These are phyloP conservation scores for Cheirogaleus medius DNA, from an alignment of 2,113 vertebrate genomes.

Conservation along the genomic window DNA sequence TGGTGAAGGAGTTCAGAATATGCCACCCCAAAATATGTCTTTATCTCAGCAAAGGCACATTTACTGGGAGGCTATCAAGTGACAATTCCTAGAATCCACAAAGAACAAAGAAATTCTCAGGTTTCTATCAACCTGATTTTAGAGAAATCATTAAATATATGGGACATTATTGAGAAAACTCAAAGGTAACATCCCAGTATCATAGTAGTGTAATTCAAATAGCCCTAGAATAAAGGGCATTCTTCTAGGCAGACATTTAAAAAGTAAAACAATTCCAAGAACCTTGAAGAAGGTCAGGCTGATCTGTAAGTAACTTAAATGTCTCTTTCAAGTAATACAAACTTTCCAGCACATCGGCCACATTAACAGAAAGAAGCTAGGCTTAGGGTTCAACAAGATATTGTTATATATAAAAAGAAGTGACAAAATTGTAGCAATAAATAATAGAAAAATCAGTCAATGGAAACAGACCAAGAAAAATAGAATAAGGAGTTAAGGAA, in stretches of 20 bases:
- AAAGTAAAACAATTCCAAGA: neutral
- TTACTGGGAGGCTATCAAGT: neutral
- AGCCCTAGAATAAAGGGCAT: neutral
- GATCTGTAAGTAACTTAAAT: neutral
- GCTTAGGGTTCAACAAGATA: neutral
- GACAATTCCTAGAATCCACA: neutral
- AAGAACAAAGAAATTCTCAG: neutral
- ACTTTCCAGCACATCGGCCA: neutral
- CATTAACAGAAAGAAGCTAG: neutral
- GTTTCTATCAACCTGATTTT: neutral
- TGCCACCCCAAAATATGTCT: no score
- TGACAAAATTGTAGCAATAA: neutral
- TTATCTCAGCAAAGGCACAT: no score
- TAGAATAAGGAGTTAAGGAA: neutral
- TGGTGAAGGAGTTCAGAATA: no score
- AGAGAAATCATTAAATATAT: neutral
- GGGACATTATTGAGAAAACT: neutral
- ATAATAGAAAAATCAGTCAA: neutral
- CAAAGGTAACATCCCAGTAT: neutral
- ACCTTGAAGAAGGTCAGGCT: neutral
- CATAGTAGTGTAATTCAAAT: neutral
- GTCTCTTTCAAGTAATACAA: neutral
- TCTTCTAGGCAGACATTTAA: neutral
- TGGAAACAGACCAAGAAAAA: neutral
- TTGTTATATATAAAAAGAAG: neutral